Evolutionary conservation across 2,888 invertebrate genomes (phyloP), one percentile per base, ranked within the genome.

Genomic region (Drosophila subsilvestris): DNA sequence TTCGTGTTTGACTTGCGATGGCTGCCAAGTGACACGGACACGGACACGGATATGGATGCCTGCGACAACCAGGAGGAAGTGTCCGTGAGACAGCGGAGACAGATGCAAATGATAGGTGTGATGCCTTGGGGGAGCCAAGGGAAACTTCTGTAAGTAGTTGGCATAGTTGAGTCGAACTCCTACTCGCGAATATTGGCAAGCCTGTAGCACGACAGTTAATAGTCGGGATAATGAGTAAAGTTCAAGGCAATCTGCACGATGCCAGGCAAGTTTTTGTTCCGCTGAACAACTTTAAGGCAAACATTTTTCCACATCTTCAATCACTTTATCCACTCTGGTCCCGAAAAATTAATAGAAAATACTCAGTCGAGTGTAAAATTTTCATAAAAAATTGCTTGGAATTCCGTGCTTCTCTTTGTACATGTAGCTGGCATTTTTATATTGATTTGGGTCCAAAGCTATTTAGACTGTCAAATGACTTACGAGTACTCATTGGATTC

Each of bases 151-250:
- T 59, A 70, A 82, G 69, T 56, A 72, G 74, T 53, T 74, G 65
- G 57, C 61, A 66, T 65, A 76, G 76, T 65, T 68, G 62, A 49
- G 58, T 29, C 56, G 45, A 66, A 44, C 18, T 17, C 42, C 42
- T 12, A 10, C 61, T 43, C 17, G 49, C 69, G 62, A 17, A 68
- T 69, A 66, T 44, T 57, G 69, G 69, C 48, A 56, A 57, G 60
- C 75, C 63, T 49, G 51, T 55, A 58, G 20, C 32, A 9, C 20
- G 55, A 37, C 50, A 72, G 50, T 50, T 55, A 62, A 72, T 71
- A 49, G 69, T 49, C 22, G 45, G 17, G 44, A 47, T 80, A 87
- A 82, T 74, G 72, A 70, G 66, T 20, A 87, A 84, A 70, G 66
- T 81, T 18, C 29, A 55, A 27, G 42, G 22, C 48, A 69, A 42